A percentile compares a stretch with the other conserved stretches of the same genome.
phyloP scores from a whole-genome alignment of 2,888 invertebrate genomes.

The Ennomos quercinarius region DNA sequence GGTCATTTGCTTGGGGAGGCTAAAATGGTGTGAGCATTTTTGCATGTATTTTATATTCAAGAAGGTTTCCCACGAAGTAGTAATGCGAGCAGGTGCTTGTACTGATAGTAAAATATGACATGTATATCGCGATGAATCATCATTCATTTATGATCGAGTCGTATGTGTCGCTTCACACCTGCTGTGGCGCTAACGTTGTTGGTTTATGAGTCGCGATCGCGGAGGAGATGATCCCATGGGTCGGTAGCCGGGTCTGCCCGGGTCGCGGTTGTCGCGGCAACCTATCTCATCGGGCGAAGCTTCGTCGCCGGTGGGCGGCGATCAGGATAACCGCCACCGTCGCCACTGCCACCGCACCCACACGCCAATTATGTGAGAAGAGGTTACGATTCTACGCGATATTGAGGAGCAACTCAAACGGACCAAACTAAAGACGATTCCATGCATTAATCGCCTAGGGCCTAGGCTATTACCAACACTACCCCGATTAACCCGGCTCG shows the following conservation, averaged over 20 bases:
- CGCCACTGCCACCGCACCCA: conserved; percentile 73
- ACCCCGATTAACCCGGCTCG: conserved; percentile 68
- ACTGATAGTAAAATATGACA: conserved; percentile 11
- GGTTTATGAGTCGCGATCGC: conserved; percentile 51
- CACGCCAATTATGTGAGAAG: conserved; percentile 85
- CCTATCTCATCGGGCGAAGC: conserved; percentile 79
- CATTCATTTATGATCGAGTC: conserved; percentile 9
- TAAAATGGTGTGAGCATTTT: conserved; percentile 24
- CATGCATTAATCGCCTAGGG: conserved; percentile 73
- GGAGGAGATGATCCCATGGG: conserved; percentile 50
- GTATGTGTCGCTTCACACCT: conserved; percentile 31
- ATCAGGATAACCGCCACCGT: conserved; percentile 76
- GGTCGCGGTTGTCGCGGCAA: conserved; percentile 69
- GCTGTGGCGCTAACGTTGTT: conserved; percentile 48
- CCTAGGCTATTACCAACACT: conserved; percentile 60
- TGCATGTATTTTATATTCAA: conserved; percentile 27
- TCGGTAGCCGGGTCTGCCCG: conserved; percentile 58
- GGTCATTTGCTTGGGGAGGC: conserved; percentile 21
- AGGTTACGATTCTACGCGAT: conserved; percentile 79
- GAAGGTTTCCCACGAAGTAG: conserved; percentile 19
- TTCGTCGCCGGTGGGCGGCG: conserved; percentile 80
- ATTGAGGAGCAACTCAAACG: conserved; percentile 71
- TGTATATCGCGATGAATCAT: conserved; percentile 5
- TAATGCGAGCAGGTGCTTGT: conserved; percentile 14
- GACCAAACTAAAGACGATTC: conserved; percentile 66